Evolutionary conservation across 2,113 vertebrate genomes (phyloP), one percentile per base, ranked within the genome.

Genomic region (Silurus meridionalis): DNA sequence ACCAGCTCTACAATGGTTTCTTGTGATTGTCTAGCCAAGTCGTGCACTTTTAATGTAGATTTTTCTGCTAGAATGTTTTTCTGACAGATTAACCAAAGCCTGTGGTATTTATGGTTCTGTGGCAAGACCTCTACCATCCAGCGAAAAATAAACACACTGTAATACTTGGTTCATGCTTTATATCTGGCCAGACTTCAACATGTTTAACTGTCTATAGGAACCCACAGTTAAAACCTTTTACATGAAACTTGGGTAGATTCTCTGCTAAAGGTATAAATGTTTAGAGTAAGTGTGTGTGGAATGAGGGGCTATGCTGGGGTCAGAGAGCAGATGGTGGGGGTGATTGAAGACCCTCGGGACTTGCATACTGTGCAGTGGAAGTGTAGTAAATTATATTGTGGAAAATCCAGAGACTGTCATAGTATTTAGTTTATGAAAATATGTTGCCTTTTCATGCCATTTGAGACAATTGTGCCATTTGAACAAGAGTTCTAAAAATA

Each of bases 401-500:
- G 64, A 80, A 87, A 85, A 80, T 53, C 21, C 50, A 0, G 46
- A 58, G 17, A 15, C 5, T 8, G 28, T 4, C 8, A 69, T 15
- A 52, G 72, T 21, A 53, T 52, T 74, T 50, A 50, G 46, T 10
- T 8, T 11, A 23, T 50, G 3, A 52, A 50, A 37, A 37, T 37
- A 37, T 3, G 19, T 71, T 80, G 23, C 37, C 11, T 60, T 85
- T 80, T 85, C 15, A 57, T 61, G 46, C n/a, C 71, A 48, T 69
- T 80, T 60, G 28, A 60, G 52, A 50, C 53, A 71, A 57, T 85
- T 79, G 48, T 77, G 61, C 58, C 75, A 85, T 66, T 78, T 80
- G 63, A 61, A 23, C 55, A 80, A 46, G 25, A 5, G 5, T 60
- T 61, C 28, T 80, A 80, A 80, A 80, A 80, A 80, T 80, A 80